Percentiles rank a stretch among this genome's conserved stretches.
These are phyloP conservation scores for Rhagophthalmus giganteus DNA, from an alignment of 2,888 invertebrate genomes.

Conservation along the genomic window DNA sequence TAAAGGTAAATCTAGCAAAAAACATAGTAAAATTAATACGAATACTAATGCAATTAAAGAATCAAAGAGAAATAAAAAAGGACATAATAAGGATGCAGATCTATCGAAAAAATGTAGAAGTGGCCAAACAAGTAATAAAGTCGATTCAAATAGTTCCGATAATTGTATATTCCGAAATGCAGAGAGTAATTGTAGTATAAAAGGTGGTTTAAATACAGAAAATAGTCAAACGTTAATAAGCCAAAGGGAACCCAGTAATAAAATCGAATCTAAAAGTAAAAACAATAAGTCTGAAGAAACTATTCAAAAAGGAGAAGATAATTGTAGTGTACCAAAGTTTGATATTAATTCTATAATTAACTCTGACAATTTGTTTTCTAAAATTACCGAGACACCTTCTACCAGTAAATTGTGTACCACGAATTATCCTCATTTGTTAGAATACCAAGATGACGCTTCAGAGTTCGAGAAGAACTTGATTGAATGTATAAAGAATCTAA, in stretches of 20 bases:
- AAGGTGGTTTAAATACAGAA: constrained; percentile 6
- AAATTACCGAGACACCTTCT: constrained; percentile 32
- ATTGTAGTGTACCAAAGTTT: constrained; percentile 33
- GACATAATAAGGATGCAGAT: constrained; percentile 11
- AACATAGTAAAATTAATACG: constrained; percentile 21
- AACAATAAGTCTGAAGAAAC: constrained; percentile 32
- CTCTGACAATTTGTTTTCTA: constrained; percentile 6
- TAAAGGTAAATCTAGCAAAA: constrained; percentile 25
- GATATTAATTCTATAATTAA: constrained; percentile 33
- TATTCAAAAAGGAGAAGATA: no score
- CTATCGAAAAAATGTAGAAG: constrained; percentile 3
- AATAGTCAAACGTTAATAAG: constrained; percentile 12
- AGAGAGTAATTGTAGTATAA: constrained; percentile 3
- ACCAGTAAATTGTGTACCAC: constrained; percentile 10
- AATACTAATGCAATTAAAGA: constrained; percentile 8
- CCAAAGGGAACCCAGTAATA: constrained; percentile 19
- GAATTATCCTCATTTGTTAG: constrained; percentile 3
- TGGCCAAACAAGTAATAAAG: constrained; percentile 5
- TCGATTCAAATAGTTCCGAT: constrained; percentile 1
- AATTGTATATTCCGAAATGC: constrained; percentile 1
- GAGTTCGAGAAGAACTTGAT: constrained; percentile 30
- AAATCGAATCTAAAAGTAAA: constrained; percentile 32
- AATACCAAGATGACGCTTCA: constrained; percentile 10
- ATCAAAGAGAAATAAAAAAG: no score
- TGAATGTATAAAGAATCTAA: constrained; percentile 30